Percentiles rank a stretch among this genome's conserved stretches.
Conservation (phyloP, 2,797 vertebrate species). For the Anguilla pacifica region DNA sequence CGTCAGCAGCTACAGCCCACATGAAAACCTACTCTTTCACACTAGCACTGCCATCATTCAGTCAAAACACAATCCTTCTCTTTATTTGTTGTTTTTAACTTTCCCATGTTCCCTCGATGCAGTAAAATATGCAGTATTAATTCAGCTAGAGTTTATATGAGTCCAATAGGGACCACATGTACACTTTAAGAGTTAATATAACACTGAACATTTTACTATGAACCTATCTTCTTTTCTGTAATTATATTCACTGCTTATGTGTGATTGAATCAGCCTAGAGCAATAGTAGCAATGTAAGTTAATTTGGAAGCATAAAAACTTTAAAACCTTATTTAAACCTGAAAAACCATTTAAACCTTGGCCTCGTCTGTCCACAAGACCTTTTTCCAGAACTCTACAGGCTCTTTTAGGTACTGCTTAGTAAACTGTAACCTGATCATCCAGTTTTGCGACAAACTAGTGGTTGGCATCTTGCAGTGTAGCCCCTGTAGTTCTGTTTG, state of each 20-base stretch:
- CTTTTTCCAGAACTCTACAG: background rate
- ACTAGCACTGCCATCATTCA: background rate
- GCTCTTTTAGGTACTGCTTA: too few species aligned
- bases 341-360: background rate
- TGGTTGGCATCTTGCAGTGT: too few species aligned
- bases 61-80: background rate
- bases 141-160: background rate
- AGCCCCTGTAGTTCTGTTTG: too few species aligned
- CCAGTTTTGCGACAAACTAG: too few species aligned
- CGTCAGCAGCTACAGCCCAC: background rate
- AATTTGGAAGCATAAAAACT: background rate
- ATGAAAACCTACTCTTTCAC: background rate
- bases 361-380: too few species aligned
- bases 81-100: background rate
- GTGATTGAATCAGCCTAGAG: background rate
- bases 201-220: too few species aligned
- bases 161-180: too few species aligned
- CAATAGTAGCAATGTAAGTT: background rate
- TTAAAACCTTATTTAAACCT: background rate
- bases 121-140: background rate
- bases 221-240: too few species aligned
- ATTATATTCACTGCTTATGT: background rate
- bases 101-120: background rate
- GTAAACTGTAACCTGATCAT: too few species aligned
- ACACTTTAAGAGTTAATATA: too few species aligned